phyloP scores from a whole-genome alignment of 1,140 invertebrate genomes.

The Dolichoris vasculosae region DNA sequence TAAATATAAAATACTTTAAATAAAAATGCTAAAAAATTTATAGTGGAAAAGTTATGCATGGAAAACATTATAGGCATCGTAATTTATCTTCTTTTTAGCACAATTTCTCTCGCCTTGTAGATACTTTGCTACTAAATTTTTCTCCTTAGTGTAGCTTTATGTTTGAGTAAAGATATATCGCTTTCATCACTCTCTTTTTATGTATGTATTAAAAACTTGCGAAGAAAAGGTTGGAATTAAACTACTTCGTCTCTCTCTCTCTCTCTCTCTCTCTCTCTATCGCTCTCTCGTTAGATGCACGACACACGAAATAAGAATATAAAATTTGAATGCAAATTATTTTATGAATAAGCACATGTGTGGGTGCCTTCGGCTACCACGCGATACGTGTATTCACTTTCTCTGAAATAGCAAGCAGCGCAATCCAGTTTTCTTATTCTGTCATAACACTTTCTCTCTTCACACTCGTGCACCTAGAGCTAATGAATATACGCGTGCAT shows the following conservation, averaged over 20 bases:
- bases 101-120: no score
- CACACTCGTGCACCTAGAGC: not conserved
- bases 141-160: not conserved
- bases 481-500: not conserved
- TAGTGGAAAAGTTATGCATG: not conserved
- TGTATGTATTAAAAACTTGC: not conserved
- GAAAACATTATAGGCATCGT: not conserved
- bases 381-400: conserved; percentile 8
- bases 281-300: not conserved
- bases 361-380: conserved; percentile 11
- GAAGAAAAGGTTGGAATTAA: not conserved
- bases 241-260: no score
- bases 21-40: no score
- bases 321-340: conserved; percentile 37
- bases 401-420: conserved; percentile 5
- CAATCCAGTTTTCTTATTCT: conserved; percentile 19
- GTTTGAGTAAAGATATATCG: not conserved
- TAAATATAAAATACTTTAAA: no score
- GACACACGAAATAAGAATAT: not conserved
- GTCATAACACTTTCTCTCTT: conserved; percentile 31
- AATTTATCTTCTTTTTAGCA: no score
- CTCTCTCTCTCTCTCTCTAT: not conserved
- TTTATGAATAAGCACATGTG: conserved; percentile 36
- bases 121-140: not conserved
- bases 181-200: not conserved